Conservation (phyloP, 2,113 vertebrate genomes). For the Laticauda colubrina region DNA sequence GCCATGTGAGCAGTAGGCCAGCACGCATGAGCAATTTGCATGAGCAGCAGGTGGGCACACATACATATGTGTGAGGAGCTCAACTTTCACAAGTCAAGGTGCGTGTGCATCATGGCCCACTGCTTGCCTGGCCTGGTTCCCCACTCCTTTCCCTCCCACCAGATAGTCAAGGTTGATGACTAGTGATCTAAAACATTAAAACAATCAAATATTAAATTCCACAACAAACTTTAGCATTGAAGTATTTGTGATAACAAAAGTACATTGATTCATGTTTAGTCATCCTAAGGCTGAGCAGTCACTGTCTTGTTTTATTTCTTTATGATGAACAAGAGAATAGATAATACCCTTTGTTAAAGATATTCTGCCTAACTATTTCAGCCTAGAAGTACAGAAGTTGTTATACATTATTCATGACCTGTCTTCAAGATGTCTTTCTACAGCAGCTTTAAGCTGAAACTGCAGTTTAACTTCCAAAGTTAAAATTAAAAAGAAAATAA, state of each 20-base stretch:
- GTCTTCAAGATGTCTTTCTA: not conserved
- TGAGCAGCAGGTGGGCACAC: fast-evolving
- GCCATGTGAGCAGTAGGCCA: not conserved
- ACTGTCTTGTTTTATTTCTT: not conserved
- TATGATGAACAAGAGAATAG: not conserved
- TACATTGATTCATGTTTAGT: not conserved
- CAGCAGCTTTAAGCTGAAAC: not conserved
- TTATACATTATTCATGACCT: not conserved
- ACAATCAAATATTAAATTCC: not conserved
- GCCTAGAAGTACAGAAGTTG: not conserved
- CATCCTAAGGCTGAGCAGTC: not conserved
- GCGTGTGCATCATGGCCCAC: not conserved
- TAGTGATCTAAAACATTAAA: not conserved
- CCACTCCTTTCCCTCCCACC: not conserved
- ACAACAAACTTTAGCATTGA: not conserved
- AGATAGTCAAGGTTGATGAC: not conserved
- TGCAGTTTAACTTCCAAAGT: not conserved
- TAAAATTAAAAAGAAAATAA: not conserved
- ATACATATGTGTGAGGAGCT: not conserved
- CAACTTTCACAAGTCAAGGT: not conserved
- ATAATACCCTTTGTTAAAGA: not conserved
- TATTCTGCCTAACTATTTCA: not conserved
- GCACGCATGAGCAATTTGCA: not conserved
- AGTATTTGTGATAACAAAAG: not conserved
- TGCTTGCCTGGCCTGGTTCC: not conserved